Evolutionary conservation across 1,140 invertebrate species (phyloP).

Genomic region (Drosophila persimilis): DNA sequence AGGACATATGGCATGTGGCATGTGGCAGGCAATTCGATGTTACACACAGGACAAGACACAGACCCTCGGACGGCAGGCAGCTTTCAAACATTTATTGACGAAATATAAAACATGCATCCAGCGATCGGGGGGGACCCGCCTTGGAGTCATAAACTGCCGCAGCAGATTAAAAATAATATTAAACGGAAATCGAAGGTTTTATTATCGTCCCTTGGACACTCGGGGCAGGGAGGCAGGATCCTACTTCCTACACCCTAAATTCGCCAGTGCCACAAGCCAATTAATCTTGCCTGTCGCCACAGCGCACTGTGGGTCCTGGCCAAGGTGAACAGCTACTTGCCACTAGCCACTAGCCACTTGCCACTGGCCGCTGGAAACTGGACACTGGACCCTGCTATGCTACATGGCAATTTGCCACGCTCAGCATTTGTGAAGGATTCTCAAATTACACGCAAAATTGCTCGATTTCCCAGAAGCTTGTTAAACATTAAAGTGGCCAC

Average conservation of each 20-base stretch:
- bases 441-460: constrained; percentile 74
- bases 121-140: constrained; percentile 1
- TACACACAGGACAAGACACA: constrained; percentile 6
- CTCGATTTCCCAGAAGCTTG: constrained; percentile 58
- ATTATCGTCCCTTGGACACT: constrained; percentile 48
- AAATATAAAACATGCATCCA: constrained; percentile 74
- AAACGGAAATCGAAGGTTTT: constrained; percentile 77
- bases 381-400: not conserved
- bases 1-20: constrained; percentile 48
- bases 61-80: constrained; percentile 38
- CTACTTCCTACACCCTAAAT: not conserved
- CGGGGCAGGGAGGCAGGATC: too few relatives aligned
- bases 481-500: constrained; percentile 73
- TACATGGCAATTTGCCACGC: constrained; percentile 51
- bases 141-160: constrained; percentile 62
- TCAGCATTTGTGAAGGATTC: constrained; percentile 49
- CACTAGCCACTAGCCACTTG: constrained; percentile 1
- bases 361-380: not conserved
- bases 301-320: not conserved
- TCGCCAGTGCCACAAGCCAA: constrained; percentile 48
- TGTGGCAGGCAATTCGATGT: constrained; percentile 59
- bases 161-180: constrained; percentile 78
- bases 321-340: constrained; percentile 31
- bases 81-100: constrained; percentile 66
- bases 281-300: constrained; percentile 62